Evolutionary conservation across 2,888 invertebrate genomes (phyloP).

Genomic region (Hypolimnas misippus): DNA sequence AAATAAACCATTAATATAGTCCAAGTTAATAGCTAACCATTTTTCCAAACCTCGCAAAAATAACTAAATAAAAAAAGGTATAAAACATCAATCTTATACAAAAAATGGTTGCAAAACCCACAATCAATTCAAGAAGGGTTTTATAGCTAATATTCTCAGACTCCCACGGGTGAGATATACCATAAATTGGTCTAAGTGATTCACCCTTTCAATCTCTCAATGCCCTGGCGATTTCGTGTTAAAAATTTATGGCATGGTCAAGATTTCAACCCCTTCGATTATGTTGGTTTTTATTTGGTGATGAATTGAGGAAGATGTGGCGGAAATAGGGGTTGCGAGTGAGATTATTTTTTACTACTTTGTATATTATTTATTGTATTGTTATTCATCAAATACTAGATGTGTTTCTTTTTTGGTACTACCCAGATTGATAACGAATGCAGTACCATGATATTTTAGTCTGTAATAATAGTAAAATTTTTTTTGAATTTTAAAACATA

Average conservation of each 20-base stretch:
- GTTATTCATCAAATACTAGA: background rate
- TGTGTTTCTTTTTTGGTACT: too few species aligned
- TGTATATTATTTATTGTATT: background rate
- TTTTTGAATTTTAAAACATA: too few species aligned
- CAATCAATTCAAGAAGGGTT: constrained; percentile 54
- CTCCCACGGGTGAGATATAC: constrained; percentile 78
- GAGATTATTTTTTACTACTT: background rate
- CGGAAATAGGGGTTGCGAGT: background rate
- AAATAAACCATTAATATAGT: background rate
- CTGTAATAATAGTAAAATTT: too few species aligned
- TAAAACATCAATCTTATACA: constrained; percentile 34
- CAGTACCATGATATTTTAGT: too few species aligned
- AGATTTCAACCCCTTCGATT: constrained; percentile 16
- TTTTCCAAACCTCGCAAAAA: background rate
- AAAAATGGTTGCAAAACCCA: constrained; percentile 43
- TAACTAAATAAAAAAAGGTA: constrained; percentile 18
- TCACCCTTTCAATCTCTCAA: constrained; percentile 82
- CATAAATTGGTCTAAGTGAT: constrained; percentile 83
- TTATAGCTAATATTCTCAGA: constrained; percentile 72
- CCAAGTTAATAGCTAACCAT: background rate
- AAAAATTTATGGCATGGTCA: constrained; percentile 34
- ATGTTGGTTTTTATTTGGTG: constrained; percentile 8
- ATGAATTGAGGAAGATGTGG: background rate
- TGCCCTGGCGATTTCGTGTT: constrained; percentile 58
- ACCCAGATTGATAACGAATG: too few species aligned